A percentile compares a stretch with the other conserved stretches of the same genome.
Conservation (phyloP, 1,140 invertebrate genomes). For the Anadara kagoshimensis region DNA sequence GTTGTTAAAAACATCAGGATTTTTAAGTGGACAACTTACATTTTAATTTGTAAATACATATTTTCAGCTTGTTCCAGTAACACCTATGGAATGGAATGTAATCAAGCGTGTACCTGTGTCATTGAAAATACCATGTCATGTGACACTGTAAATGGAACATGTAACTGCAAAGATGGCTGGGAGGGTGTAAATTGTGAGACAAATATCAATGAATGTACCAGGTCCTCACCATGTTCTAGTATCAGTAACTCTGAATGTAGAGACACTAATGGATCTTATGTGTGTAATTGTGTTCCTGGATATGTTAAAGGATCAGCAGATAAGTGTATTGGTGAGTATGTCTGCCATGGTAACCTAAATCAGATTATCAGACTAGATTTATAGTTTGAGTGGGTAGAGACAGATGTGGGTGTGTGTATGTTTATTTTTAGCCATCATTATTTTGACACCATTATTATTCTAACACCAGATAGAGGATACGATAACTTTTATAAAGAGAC, state of each 20-base stretch:
- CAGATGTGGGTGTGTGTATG: no score
- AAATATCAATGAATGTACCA: constrained; percentile 24
- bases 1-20: no score
- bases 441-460: no score
- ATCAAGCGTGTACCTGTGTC: constrained; percentile 10
- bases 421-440: no score
- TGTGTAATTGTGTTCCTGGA: constrained; percentile 2
- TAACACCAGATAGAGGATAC: no score
- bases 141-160: constrained; percentile 13
- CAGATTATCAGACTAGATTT: no score
- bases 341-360: no score
- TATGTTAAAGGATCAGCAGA: not conserved
- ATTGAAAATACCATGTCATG: constrained; percentile 7
- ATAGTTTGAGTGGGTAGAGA: no score
- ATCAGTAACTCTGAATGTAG: not conserved
- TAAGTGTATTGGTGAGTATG: no score
- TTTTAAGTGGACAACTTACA: no score
- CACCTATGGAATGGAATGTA: constrained; percentile 30
- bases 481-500: no score
- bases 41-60: no score
- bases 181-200: constrained; percentile 6
- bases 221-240: not conserved
- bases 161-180: constrained; percentile 35
- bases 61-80: constrained; percentile 27
- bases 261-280: constrained; percentile 1